These are phyloP conservation scores for Itoplectis maculator DNA, from an alignment of 2,888 invertebrate species.

Conservation along the genomic window DNA sequence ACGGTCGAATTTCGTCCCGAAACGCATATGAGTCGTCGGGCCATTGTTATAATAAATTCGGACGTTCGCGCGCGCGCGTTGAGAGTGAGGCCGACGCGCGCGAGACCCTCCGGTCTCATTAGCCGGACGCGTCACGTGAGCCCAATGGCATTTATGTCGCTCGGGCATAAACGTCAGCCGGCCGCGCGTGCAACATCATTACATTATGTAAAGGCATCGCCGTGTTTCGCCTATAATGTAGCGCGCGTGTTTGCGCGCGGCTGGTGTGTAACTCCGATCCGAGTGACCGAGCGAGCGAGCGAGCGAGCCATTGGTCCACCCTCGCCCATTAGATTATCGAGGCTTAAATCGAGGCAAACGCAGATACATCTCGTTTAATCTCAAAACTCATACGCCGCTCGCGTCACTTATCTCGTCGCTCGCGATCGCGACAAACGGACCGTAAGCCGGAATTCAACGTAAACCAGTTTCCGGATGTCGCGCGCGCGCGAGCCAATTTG, in stretches of 20 bases:
- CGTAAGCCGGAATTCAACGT: neutral
- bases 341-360: conserved; percentile 16
- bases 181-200: conserved; percentile 44
- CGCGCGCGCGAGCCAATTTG: neutral
- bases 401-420: conserved; percentile 12
- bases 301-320: neutral
- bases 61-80: conserved; percentile 41
- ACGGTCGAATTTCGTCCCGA: conserved; percentile 16
- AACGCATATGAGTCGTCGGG: conserved; percentile 27
- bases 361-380: conserved; percentile 16
- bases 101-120: conserved; percentile 61
- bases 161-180: conserved; percentile 55
- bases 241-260: conserved; percentile 15
- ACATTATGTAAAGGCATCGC: conserved; percentile 52
- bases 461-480: neutral
- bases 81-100: no score
- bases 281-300: neutral
- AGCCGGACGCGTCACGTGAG: conserved; percentile 62
- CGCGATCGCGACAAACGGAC: neutral
- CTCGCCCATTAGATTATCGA: conserved; percentile 31
- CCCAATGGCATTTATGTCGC: conserved; percentile 58
- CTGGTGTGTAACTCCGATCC: conserved; percentile 5
- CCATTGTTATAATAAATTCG: conserved; percentile 60
- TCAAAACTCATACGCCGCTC: conserved; percentile 14
- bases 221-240: conserved; percentile 13